Conservation (phyloP, 2,888 invertebrate genomes). For the Stratiomys singularior region DNA sequence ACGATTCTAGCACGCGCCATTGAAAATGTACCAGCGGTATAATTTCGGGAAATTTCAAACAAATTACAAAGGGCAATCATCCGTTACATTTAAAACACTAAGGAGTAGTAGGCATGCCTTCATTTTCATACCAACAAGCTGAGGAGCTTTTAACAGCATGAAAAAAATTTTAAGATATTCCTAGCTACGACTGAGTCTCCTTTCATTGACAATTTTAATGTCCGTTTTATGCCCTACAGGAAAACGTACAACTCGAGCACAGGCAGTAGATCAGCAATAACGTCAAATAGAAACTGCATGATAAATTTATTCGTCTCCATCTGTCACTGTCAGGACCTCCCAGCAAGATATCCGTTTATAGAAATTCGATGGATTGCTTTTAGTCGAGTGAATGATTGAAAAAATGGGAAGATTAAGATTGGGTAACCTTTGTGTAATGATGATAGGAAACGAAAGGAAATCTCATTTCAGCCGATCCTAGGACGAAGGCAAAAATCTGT, state of each 20-base stretch:
- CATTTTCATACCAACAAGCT: not conserved
- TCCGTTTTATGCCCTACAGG: not conserved
- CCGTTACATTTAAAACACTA: not conserved
- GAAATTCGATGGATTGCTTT: constrained; percentile 4
- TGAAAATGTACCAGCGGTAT: too few species aligned
- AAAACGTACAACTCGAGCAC: not conserved
- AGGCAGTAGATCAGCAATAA: not conserved
- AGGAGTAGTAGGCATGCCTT: not conserved
- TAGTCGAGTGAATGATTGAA: not conserved
- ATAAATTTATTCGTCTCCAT: constrained; percentile 9
- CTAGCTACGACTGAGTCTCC: not conserved
- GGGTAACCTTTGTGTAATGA: not conserved
- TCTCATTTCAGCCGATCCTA: too few species aligned
- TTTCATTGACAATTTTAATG: constrained; percentile 5
- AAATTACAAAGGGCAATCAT: constrained; percentile 1
- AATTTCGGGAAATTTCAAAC: constrained; percentile 1
- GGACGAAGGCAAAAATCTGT: too few species aligned
- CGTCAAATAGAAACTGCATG: too few species aligned
- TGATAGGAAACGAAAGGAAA: too few species aligned
- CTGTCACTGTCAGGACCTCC: constrained; percentile 2
- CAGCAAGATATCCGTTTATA: not conserved
- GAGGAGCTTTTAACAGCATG: not conserved
- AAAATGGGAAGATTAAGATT: not conserved
- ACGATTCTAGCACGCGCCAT: too few species aligned
- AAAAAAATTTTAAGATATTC: constrained; percentile 4